These are phyloP conservation scores for Junonia oenone DNA, from an alignment of 2,888 invertebrate genomes.

Conservation along the genomic window DNA sequence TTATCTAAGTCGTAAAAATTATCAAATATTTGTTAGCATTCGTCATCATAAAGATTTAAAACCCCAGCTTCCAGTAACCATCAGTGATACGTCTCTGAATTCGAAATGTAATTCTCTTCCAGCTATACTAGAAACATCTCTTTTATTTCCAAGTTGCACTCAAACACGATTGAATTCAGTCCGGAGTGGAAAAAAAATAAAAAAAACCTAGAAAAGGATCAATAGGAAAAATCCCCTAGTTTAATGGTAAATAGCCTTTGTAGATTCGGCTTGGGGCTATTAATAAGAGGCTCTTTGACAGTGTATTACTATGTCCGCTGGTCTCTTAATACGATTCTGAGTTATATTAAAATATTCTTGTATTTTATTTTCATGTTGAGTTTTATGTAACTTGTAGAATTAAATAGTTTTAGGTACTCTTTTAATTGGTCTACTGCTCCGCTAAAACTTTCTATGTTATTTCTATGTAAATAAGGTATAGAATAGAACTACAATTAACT, in stretches of 20 bases:
- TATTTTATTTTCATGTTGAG: too few relatives aligned
- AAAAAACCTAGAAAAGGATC: not conserved
- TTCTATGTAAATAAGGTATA: too few relatives aligned
- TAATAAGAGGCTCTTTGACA: not conserved
- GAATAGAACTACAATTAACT: too few relatives aligned
- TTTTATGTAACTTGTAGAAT: too few relatives aligned
- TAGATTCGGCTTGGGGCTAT: not conserved
- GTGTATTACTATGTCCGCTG: not conserved
- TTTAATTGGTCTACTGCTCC: too few relatives aligned
- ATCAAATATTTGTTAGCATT: too few relatives aligned
- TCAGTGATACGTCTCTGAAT: not conserved
- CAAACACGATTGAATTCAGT: constrained; percentile 3
- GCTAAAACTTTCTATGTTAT: too few relatives aligned
- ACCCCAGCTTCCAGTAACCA: not conserved
- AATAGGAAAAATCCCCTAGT: not conserved
- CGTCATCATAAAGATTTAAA: not conserved
- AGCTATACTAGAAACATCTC: not conserved
- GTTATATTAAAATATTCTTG: not conserved
- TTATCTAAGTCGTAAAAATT: too few relatives aligned
- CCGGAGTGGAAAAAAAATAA: not conserved
- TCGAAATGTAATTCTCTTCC: constrained; percentile 1
- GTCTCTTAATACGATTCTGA: not conserved
- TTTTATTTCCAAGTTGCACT: constrained; percentile 5
- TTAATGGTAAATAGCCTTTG: not conserved
- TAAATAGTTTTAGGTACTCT: too few relatives aligned